These are phyloP conservation scores for Tenodera sinensis DNA, from an alignment of 2,888 invertebrate species.

Conservation along the genomic window DNA sequence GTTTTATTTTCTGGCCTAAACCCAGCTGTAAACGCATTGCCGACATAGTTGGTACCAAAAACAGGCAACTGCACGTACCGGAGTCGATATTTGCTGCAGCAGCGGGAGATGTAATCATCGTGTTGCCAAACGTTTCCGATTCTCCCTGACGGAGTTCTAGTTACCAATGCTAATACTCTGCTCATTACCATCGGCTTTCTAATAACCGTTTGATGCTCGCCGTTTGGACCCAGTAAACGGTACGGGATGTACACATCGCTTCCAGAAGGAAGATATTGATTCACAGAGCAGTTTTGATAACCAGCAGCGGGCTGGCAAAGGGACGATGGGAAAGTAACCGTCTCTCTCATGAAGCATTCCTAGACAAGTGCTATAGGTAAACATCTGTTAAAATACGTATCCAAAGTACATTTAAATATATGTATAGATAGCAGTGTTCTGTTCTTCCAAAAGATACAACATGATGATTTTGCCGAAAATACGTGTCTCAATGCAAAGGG, in stretches of 20 bases:
- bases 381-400: too few relatives aligned
- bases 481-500: too few relatives aligned
- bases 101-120: not conserved
- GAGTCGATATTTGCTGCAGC: not conserved
- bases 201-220: not conserved
- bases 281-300: not conserved
- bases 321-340: not conserved
- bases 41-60: too few relatives aligned
- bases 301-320: not conserved
- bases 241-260: not conserved
- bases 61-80: too few relatives aligned
- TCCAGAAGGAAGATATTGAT: not conserved
- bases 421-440: too few relatives aligned
- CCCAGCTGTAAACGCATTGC: too few relatives aligned
- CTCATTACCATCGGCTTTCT: not conserved
- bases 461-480: too few relatives aligned
- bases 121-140: not conserved
- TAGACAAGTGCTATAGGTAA: too few relatives aligned
- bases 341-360: not conserved
- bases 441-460: too few relatives aligned
- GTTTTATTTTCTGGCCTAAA: too few relatives aligned
- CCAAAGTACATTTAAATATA: too few relatives aligned
- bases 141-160: not conserved
- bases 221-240: not conserved
- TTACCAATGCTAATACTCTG: not conserved